Evolutionary conservation across 2,797 vertebrate genomes (phyloP).

Genomic region (Poecilia gillii): DNA sequence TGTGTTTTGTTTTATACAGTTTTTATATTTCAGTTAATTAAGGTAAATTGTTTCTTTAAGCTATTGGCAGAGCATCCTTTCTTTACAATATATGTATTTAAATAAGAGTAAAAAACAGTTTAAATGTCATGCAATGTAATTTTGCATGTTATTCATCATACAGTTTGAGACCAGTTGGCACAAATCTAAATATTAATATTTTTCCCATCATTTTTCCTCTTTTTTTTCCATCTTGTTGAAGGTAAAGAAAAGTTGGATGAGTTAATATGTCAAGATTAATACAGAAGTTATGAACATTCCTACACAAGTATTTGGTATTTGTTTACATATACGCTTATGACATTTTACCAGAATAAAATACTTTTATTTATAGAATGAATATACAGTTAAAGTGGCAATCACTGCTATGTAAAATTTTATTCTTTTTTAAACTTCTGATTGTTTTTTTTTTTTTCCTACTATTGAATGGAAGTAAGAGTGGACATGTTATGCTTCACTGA

Average conservation of each 20-base stretch:
- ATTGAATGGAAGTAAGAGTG: slow-evolving; percentile 10
- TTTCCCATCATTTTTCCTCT: neutral
- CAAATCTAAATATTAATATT: neutral
- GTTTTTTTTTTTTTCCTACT: slow-evolving; percentile 11
- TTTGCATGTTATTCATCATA: slow-evolving; percentile 4
- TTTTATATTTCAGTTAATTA: neutral
- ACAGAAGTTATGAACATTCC: slow-evolving; percentile 35
- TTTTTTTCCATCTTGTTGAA: neutral
- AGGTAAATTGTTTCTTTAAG: neutral
- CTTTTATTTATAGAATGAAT: slow-evolving; percentile 18
- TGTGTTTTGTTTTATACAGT: neutral
- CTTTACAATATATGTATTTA: no score
- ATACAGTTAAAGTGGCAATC: slow-evolving; percentile 23
- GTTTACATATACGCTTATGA: slow-evolving; percentile 45
- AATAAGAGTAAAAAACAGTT: neutral
- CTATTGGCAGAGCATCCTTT: neutral
- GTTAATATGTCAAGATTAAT: neutral
- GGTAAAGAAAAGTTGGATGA: neutral
- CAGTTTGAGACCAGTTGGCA: neutral
- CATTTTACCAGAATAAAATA: slow-evolving; percentile 17
- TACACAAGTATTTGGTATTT: slow-evolving; percentile 47
- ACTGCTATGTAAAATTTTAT: slow-evolving; percentile 22
- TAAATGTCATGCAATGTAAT: neutral
- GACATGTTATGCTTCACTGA: slow-evolving; percentile 1
- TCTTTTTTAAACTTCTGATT: slow-evolving; percentile 15